Conservation (phyloP, 2,113 vertebrate species). For the Romanogobio albipinnatus region DNA sequence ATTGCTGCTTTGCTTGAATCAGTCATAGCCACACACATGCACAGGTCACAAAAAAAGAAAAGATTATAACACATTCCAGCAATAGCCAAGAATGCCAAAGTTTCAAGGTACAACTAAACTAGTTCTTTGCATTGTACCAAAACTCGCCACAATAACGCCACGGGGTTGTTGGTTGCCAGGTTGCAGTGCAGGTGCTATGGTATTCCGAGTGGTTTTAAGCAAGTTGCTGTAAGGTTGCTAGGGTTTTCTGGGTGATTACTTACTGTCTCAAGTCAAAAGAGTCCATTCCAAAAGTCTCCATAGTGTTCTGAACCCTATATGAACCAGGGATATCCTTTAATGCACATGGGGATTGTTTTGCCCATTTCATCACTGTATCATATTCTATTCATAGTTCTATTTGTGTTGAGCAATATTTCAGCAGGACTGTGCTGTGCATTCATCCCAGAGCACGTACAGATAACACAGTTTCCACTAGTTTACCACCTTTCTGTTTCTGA, state of each 20-base stretch:
- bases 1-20: constrained; percentile 4
- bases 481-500: constrained; percentile 77
- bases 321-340: background rate
- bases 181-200: background rate
- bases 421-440: constrained; percentile 71
- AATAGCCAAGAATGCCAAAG: background rate
- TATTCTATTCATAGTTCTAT: constrained; percentile 47
- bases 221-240: background rate
- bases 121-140: background rate
- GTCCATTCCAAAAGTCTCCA: background rate
- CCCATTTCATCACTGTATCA: too few species aligned
- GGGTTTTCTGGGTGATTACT: background rate
- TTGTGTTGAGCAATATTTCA: constrained; percentile 81
- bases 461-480: constrained; percentile 85
- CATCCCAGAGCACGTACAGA: constrained; percentile 78
- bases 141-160: background rate
- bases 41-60: background rate
- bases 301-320: background rate
- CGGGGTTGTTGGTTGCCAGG: too few species aligned
- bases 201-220: background rate
- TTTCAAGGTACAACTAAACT: background rate
- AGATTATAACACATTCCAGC: background rate
- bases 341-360: background rate
- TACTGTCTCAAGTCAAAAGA: background rate
- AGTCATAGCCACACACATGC: background rate